phyloP scores from a whole-genome alignment of 2,113 vertebrate genomes.

The Trichomycterus rosablanca region DNA sequence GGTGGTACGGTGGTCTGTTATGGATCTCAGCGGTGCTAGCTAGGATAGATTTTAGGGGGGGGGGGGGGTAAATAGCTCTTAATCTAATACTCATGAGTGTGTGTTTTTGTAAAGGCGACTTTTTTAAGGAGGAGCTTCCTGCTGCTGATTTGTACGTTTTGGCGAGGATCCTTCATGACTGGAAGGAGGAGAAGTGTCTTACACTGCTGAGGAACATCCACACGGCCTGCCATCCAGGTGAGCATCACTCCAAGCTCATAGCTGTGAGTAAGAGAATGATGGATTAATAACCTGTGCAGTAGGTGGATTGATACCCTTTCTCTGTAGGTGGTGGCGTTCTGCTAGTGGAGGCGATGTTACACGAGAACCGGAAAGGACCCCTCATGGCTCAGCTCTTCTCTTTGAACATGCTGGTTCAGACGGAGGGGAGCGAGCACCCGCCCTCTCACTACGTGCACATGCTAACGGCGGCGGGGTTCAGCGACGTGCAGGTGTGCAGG shows the following conservation, averaged over 20 bases:
- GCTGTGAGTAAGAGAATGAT: not conserved
- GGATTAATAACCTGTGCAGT: not conserved
- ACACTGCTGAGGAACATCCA: constrained; percentile 60
- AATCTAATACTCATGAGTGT: too few species aligned
- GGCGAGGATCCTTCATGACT: constrained; percentile 69
- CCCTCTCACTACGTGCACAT: constrained; percentile 58
- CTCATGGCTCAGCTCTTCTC: constrained; percentile 65
- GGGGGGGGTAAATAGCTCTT: too few species aligned
- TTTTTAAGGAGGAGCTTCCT: constrained; percentile 65
- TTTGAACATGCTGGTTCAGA: constrained; percentile 71
- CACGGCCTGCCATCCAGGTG: constrained; percentile 58
- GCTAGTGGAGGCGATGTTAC: constrained; percentile 64
- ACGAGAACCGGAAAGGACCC: constrained; percentile 64
- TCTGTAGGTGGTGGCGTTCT: constrained; percentile 63
- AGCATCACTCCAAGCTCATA: not conserved
- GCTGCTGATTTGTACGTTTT: constrained; percentile 64
- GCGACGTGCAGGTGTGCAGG: constrained; percentile 57
- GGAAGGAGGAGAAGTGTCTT: constrained; percentile 64
- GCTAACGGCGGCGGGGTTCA: constrained; percentile 57
- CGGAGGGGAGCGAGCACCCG: constrained; percentile 60
- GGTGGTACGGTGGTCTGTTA: too few species aligned
- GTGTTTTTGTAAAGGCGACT: constrained; percentile 62
- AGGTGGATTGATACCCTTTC: too few species aligned
- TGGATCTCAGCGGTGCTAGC: too few species aligned
- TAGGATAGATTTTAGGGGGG: too few species aligned